Evolutionary conservation across 2,888 invertebrate genomes (phyloP), one percentile per base, ranked within the genome.

Genomic region (Ferrisia virgata): DNA sequence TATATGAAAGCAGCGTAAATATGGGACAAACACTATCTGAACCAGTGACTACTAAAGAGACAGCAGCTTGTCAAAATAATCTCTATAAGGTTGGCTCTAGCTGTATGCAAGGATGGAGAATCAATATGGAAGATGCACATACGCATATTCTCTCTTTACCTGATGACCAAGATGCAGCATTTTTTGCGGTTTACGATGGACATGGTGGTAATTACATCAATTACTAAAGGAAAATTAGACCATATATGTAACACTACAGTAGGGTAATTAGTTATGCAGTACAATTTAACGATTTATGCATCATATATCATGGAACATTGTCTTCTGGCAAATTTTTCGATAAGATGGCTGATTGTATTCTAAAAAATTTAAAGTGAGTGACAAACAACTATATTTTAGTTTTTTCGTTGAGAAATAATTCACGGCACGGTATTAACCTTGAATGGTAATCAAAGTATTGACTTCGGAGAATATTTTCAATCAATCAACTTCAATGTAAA

Each of bases 41-140:
- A 90, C 99, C 99, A 69, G 94, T 98, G 86, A 98, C 98, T 36
- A 92, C 93, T 86, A 96, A 95, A 90, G 94, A 95, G 88, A 94
- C 95, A 0, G 91, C 94, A 11, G 93, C 93, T 89, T 94, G 95
- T 87, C 93, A 94, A 88, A 94, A 95, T 88, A 89, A 91, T 36
- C 90, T 91, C 53, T 91, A 91, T 86, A 90, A 91, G 87, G 97
- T 99, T 5, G 99, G 97, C n/a, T 96, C 97, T 0, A 97, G 97
- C 25, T 97, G 96, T 88, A 99, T 99, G 99, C 99, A 99, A 90
- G 99, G 99, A 89, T 99, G 99, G 99, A 91, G 99, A 86, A 94
- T 98, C 85, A 96, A 96, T 86, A 99, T 99, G 99, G 99, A 99
- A 90, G 99, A 99, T 90, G 96, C 97, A 0, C 99, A 99, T 89